A percentile compares a stretch with the other conserved stretches of the same genome.
Evolutionary conservation across 2,888 invertebrate genomes (phyloP).

Genomic region (Willowsia nigromaculata): DNA sequence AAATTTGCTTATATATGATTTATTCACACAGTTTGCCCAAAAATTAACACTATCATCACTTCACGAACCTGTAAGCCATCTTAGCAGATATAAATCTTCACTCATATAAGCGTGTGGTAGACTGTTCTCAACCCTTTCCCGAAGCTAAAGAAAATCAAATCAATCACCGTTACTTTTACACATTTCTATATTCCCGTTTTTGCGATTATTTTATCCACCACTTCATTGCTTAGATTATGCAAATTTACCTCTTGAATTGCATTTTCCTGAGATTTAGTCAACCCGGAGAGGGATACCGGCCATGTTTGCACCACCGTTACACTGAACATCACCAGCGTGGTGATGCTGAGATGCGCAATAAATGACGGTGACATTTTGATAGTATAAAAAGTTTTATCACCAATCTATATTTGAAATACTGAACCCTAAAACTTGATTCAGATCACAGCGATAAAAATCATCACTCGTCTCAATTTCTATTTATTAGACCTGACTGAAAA

Average conservation of each 20-base stretch:
- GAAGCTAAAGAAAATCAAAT: not conserved
- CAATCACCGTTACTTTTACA: too few species aligned
- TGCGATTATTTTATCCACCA: too few species aligned
- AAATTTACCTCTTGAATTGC: conserved; percentile 55
- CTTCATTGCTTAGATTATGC: too few species aligned
- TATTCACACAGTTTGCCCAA: too few species aligned
- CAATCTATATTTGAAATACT: not conserved
- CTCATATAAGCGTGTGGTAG: conserved; percentile 48
- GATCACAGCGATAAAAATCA: not conserved
- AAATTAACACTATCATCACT: too few species aligned
- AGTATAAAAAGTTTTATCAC: not conserved
- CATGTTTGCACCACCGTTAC: conserved; percentile 26
- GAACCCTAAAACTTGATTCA: not conserved
- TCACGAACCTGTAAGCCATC: conserved; percentile 49
- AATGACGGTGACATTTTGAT: not conserved
- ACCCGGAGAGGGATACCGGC: conserved; percentile 33
- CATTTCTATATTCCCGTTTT: too few species aligned
- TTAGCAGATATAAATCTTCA: conserved; percentile 33
- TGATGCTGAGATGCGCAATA: not conserved
- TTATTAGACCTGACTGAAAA: not conserved
- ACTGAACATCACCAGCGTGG: not conserved
- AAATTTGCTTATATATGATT: too few species aligned
- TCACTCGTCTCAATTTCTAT: not conserved
- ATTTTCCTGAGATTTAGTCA: conserved; percentile 20
- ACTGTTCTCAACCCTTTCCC: conserved; percentile 34